Percentiles rank a stretch among this genome's conserved stretches.
These are phyloP conservation scores for Chamaedrilus cognettii DNA, from an alignment of 2,888 invertebrate species.

Conservation along the genomic window DNA sequence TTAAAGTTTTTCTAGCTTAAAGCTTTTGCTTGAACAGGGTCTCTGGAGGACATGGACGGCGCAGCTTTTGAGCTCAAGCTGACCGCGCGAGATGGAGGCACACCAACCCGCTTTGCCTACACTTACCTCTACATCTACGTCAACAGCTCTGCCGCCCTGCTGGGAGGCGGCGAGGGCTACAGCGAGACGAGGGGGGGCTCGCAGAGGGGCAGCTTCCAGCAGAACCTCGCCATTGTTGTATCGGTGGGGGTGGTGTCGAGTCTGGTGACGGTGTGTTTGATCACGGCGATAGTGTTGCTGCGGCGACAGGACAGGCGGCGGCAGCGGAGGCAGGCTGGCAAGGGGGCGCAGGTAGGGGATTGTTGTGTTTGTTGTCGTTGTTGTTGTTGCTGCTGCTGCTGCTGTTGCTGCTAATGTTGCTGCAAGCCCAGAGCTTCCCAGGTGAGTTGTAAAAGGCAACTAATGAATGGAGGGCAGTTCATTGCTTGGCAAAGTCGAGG, in stretches of 20 bases:
- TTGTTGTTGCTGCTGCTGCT: too few species aligned
- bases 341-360: too few species aligned
- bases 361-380: too few species aligned
- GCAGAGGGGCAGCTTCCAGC: neutral
- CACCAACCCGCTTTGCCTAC: neutral
- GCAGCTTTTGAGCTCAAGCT: constrained; percentile 9
- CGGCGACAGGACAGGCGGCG: constrained; percentile 27
- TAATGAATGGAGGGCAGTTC: too few species aligned
- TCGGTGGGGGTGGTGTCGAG: constrained; percentile 27
- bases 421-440: too few species aligned
- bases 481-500: too few species aligned
- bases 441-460: too few species aligned
- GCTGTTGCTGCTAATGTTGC: too few species aligned
- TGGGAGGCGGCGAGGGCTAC: too few species aligned
- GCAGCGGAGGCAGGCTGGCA: neutral
- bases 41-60: constrained; percentile 7
- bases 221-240: constrained; percentile 33
- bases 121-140: constrained; percentile 5
- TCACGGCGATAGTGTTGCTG: constrained; percentile 26
- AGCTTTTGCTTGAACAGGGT: too few species aligned
- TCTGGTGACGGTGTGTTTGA: constrained; percentile 28
- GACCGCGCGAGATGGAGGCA: constrained; percentile 13
- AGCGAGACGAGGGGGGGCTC: neutral
- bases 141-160: constrained; percentile 4
- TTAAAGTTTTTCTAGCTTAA: too few species aligned